Conservation (phyloP, 2,888 invertebrate species). For the Pristionchus arcanus region DNA sequence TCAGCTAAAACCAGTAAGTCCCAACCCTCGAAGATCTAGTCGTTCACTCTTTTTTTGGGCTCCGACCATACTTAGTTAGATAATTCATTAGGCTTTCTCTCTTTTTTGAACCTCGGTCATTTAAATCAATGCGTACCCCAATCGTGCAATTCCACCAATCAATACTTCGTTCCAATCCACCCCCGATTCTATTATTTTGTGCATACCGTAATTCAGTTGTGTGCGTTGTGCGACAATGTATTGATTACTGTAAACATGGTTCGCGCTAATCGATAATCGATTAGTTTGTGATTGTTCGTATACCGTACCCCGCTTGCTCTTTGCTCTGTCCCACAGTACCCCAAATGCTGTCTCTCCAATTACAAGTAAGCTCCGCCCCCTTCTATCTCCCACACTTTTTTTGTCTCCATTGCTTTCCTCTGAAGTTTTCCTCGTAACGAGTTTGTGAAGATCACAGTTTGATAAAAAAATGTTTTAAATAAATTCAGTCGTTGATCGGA, state of each 20-base stretch:
- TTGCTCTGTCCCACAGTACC: conserved; percentile 5
- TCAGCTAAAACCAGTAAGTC: conserved; percentile 14
- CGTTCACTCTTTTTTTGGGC: not conserved
- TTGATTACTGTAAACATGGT: conserved; percentile 50
- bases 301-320: not conserved
- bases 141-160: conserved; percentile 34
- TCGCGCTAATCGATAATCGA: conserved; percentile 44
- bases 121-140: not conserved
- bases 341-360: not conserved
- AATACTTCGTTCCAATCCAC: conserved; percentile 26
- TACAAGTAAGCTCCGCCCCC: conserved; percentile 32
- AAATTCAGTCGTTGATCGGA: not conserved
- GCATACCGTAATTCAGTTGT: not conserved
- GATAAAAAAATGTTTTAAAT: not conserved
- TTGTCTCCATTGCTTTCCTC: conserved; percentile 14
- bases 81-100: not conserved
- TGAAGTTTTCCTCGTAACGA: conserved; percentile 35
- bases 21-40: conserved; percentile 30
- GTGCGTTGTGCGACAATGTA: conserved; percentile 30
- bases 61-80: not conserved
- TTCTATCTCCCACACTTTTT: not conserved
- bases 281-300: conserved; percentile 19
- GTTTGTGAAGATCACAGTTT: conserved; percentile 27
- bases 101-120: not conserved
- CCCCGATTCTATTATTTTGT: conserved; percentile 7